Percentiles rank a stretch among this genome's conserved stretches.
phyloP scores from a whole-genome alignment of 2,888 invertebrate species.

The Bursaphelenchus okinawaensis region DNA sequence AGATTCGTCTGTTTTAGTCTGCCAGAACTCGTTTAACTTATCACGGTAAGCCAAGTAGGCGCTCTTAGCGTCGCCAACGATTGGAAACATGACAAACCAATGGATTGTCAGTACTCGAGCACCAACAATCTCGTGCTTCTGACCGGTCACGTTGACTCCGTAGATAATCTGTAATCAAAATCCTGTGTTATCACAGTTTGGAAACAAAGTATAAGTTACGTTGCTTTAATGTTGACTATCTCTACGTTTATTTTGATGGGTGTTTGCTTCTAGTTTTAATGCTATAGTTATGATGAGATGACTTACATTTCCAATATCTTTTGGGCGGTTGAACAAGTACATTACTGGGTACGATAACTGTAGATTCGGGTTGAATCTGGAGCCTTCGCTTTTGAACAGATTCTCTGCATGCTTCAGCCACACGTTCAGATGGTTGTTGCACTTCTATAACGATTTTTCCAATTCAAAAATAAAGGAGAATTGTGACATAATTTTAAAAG shows the following conservation, averaged over 20 bases:
- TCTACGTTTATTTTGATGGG: too few relatives aligned
- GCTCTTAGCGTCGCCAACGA: slow-evolving; percentile 34
- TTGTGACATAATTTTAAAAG: background rate
- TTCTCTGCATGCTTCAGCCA: slow-evolving; percentile 57
- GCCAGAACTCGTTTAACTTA: slow-evolving; percentile 49
- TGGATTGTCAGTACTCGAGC: slow-evolving; percentile 55
- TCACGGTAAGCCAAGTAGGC: slow-evolving; percentile 48
- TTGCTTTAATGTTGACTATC: too few relatives aligned
- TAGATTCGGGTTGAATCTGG: slow-evolving; percentile 51
- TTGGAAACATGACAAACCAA: slow-evolving; percentile 52
- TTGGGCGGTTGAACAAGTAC: slow-evolving; percentile 55
- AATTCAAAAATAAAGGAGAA: background rate
- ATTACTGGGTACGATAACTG: slow-evolving; percentile 56
- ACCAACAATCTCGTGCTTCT: slow-evolving; percentile 55
- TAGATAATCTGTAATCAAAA: slow-evolving; percentile 43
- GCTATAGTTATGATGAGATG: background rate
- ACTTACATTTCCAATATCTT: slow-evolving; percentile 54
- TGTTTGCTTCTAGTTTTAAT: too few relatives aligned
- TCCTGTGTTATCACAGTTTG: background rate
- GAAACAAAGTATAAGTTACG: too few relatives aligned
- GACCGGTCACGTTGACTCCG: slow-evolving; percentile 54
- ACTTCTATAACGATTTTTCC: slow-evolving; percentile 26
- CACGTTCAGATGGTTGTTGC: slow-evolving; percentile 52
- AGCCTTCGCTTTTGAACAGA: slow-evolving; percentile 50
- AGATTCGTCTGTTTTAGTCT: slow-evolving; percentile 38